These are phyloP conservation scores for Apis cerana DNA, from an alignment of 1,140 invertebrate genomes.

Conservation along the genomic window DNA sequence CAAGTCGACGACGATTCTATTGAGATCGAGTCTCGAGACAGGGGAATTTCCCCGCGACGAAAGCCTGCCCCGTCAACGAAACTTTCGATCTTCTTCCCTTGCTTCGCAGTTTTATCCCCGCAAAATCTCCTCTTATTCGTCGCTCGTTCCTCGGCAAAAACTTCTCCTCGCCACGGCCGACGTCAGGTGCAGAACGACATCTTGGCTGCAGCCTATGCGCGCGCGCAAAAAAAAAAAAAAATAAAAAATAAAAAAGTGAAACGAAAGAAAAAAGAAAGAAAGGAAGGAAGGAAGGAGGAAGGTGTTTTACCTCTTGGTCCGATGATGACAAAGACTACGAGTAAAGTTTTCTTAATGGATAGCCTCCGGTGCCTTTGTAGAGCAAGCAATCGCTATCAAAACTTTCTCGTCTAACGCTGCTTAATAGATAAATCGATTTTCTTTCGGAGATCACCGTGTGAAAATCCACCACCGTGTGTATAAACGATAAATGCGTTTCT, in stretches of 20 bases:
- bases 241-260: neutral
- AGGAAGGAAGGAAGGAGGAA: neutral
- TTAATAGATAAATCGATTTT: constrained; percentile 42
- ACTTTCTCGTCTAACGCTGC: constrained; percentile 24
- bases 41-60: constrained; percentile 20
- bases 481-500: neutral
- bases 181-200: constrained; percentile 53
- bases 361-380: constrained; percentile 26
- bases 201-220: constrained; percentile 31
- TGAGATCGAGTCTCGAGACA: constrained; percentile 41
- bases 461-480: neutral
- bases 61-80: constrained; percentile 29
- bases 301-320: constrained; percentile 28
- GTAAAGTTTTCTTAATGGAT: constrained; percentile 49
- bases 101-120: constrained; percentile 55
- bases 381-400: constrained; percentile 47
- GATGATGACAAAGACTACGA: constrained; percentile 41
- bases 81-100: constrained; percentile 47
- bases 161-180: constrained; percentile 34
- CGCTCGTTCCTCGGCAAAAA: constrained; percentile 57
- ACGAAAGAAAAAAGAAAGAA: neutral
- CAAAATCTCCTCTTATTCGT: constrained; percentile 61
- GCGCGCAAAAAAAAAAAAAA: neutral
- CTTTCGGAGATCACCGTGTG: neutral
- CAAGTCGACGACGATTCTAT: constrained; percentile 18